Percentiles rank a stretch among this genome's conserved stretches.
These are phyloP conservation scores for Enteromius anoplus DNA, from an alignment of 2,797 vertebrate species.

Conservation along the genomic window DNA sequence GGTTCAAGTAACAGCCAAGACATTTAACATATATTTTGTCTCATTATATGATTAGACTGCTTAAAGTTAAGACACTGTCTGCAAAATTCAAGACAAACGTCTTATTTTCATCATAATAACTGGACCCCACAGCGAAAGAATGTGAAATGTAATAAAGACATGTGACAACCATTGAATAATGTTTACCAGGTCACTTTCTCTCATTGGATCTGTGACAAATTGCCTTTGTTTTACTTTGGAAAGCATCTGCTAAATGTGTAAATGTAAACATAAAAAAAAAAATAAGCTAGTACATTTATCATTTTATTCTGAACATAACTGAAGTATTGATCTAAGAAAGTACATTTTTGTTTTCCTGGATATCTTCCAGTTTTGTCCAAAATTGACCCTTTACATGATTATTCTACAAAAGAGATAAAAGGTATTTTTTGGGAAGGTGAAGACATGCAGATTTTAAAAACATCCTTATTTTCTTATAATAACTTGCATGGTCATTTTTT, in stretches of 20 bases:
- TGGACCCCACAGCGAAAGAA: background rate
- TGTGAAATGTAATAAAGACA: background rate
- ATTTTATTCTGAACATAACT: background rate
- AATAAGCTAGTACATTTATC: background rate
- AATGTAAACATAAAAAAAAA: background rate
- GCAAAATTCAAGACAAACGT: background rate
- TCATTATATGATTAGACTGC: slow-evolving; percentile 12
- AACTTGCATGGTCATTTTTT: background rate
- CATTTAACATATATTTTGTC: background rate
- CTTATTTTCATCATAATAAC: background rate
- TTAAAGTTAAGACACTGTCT: background rate
- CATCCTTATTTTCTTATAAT: background rate
- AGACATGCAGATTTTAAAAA: background rate
- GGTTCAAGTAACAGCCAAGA: background rate
- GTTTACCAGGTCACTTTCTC: background rate
- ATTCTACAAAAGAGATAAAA: background rate
- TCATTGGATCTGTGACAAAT: background rate
- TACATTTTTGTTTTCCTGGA: background rate
- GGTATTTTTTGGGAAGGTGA: background rate
- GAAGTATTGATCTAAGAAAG: background rate
- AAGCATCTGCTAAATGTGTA: background rate
- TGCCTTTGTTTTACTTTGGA: background rate
- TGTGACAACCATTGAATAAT: background rate
- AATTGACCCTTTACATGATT: background rate
- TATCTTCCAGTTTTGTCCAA: background rate